These are phyloP conservation scores for Diaphora mendica DNA, from an alignment of 2,888 invertebrate genomes.

Conservation along the genomic window DNA sequence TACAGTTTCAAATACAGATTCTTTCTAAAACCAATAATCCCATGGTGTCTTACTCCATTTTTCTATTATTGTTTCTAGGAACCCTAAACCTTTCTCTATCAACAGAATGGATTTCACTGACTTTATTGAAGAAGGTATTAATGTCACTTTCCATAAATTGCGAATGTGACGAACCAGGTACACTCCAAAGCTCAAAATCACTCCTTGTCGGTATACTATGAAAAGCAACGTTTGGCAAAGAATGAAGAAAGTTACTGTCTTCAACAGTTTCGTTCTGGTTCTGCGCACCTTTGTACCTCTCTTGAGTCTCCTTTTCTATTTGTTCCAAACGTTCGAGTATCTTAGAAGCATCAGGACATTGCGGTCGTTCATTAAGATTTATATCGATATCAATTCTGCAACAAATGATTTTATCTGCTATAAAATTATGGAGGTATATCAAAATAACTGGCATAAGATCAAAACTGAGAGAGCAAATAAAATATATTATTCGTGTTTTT, in stretches of 20 bases:
- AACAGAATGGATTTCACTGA: constrained; percentile 32
- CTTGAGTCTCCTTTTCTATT: constrained; percentile 77
- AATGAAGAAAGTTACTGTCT: constrained; percentile 8
- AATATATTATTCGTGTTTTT: no score
- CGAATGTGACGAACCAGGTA: constrained; percentile 18
- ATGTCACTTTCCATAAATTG: constrained; percentile 23
- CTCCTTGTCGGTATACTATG: constrained; percentile 44
- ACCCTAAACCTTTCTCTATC: constrained; percentile 36
- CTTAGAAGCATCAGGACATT: constrained; percentile 64
- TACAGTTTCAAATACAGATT: neutral
- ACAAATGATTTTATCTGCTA: constrained; percentile 19
- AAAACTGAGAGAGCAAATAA: no score
- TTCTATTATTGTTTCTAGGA: constrained; percentile 40
- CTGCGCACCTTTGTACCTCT: constrained; percentile 61
- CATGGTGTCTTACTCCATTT: constrained; percentile 41
- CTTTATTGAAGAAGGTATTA: constrained; percentile 27
- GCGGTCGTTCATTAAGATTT: constrained; percentile 68
- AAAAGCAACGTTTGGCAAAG: constrained; percentile 34
- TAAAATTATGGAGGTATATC: neutral
- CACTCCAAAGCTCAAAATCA: constrained; percentile 57
- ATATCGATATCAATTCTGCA: constrained; percentile 78
- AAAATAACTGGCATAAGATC: neutral
- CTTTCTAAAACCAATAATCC: neutral
- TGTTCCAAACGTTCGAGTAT: constrained; percentile 77
- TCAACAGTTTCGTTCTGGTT: constrained; percentile 5